Base-by-base conservation (phyloP, 2,113 vertebrate genomes). In the Talpa occidentalis region DNA sequence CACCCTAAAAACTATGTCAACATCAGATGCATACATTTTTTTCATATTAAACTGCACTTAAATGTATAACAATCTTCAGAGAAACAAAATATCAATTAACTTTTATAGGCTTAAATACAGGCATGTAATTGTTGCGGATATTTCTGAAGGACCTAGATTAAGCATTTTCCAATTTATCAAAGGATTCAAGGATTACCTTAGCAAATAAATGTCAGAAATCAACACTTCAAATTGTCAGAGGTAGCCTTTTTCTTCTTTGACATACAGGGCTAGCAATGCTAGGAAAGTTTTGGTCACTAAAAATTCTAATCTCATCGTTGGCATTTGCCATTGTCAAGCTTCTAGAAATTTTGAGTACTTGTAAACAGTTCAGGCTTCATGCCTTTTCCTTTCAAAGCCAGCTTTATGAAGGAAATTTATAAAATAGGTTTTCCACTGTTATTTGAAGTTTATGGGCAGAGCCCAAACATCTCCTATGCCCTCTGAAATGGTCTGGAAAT, bases 401-500 rank as follows among this genome's bases (percentile, higher is more conserved):
- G 32, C 87, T 82, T 93, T 85, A 35, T 72, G 17, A 90, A 81
- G 40, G 21, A 93, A 85, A 90, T 52, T 44, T 74, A 3, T 70
- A 84, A 76, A 40, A 0, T 67, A 47, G 60, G 11, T 83, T 95
- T 83, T 32, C 52, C 26, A 42, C 14, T 28, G 17, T 42, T 74
- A 69, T 42, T 82, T 93, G 28, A 80, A 87, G n/a, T 35, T 72
- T 80, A 40, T 42, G 30, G 73, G n/a, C 56, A 89, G 59, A 86
- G 66, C 74, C 2, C 12, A 90, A 83, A 64, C 37, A 60, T 79
- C 16, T 62, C 67, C 42, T 37, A 47, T 54, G 35, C 17, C 16
- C 14, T 79, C 76, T 59, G 78, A 94, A 94, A 67, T 47, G 10
- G 19, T 72, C 81, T 94, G 54, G 56, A 80, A 89, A 72, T 90